Conservation (phyloP, 2,797 vertebrate species). For the Sebastolobus altivelis region DNA sequence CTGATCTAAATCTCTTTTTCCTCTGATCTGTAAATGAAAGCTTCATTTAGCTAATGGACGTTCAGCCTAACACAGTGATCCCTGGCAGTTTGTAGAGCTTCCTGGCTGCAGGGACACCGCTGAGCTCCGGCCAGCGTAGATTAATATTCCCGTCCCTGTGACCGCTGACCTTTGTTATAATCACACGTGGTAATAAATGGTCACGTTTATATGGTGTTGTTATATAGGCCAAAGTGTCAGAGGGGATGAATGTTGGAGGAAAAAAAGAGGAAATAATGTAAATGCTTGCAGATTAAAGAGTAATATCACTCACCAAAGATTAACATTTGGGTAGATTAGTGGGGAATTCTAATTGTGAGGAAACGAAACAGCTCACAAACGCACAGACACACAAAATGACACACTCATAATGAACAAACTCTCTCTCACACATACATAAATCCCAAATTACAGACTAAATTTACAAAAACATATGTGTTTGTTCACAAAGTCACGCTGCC, state of each 20-base stretch:
- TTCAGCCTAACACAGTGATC: constrained; percentile 39
- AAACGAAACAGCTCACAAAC: constrained; percentile 28
- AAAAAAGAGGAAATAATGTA: constrained; percentile 44
- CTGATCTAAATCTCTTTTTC: constrained; percentile 59
- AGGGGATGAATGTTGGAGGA: constrained; percentile 4
- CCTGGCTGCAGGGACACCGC: constrained; percentile 22
- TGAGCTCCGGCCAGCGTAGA: constrained; percentile 40
- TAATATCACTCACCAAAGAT: constrained; percentile 76
- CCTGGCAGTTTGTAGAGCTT: constrained; percentile 36
- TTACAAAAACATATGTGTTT: not conserved
- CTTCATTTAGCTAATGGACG: constrained; percentile 80
- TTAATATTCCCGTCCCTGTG: constrained; percentile 43
- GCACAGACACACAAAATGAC: not conserved
- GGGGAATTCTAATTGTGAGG: constrained; percentile 49
- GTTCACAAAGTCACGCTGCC: not conserved
- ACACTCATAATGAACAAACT: not conserved
- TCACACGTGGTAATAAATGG: constrained; percentile 50
- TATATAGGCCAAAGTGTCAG: constrained; percentile 15
- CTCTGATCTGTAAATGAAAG: constrained; percentile 59
- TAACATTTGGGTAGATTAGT: constrained; percentile 69
- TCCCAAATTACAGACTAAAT: not conserved
- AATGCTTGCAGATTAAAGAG: constrained; percentile 70
- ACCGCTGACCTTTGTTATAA: constrained; percentile 53
- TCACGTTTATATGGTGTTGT: constrained; percentile 20
- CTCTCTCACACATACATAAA: not conserved